Base-by-base conservation (phyloP, 2,113 vertebrate genomes). In the Cyprinodon variegatus region DNA sequence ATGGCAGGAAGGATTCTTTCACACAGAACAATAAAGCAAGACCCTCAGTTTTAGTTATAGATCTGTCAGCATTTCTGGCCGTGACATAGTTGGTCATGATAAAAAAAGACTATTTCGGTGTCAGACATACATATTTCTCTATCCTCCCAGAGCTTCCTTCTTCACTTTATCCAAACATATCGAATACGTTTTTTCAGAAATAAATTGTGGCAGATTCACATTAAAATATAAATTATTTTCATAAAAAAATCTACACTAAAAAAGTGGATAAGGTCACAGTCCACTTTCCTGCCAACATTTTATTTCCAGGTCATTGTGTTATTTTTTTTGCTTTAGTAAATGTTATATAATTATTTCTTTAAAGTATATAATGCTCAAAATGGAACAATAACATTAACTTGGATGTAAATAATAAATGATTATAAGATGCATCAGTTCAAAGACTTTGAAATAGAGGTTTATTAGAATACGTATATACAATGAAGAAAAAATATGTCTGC, bases 151-250 rank as follows among this genome's bases (percentile, higher is more conserved):
- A 78, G 45, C 66, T 64, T 78, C 36, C 68, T 77, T 89, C 84
- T 73, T 29, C 29, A 84, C 85, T 85, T 76, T 29, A 68, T 73
- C 77, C 50, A 77, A 84, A 76, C 72, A 73, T 76, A 84, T 75
- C 84, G 68, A 83, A 91, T 91, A 78, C 84, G 81, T 61, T 84
- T 85, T 83, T 78, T 82, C 74, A 64, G 74, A 79, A 89, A 86
- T 75, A 84, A 81, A 76, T 60, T 50, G 61, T 50, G 53, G 77
- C 71, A 74, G 37, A 22, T 83, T 85, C 46, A 71, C 76, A 76
- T 68, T 20, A 13, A 70, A 77, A 79, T 78, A 39, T 74, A 50
- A 57, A 43, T 63, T 75, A 66, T 72, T 86, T 63, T 50, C 74
- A 45, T 68, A 36, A 65, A 85, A 81, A 72, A 66, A 72, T 61